A percentile compares a stretch with the other conserved stretches of the same genome.
phyloP scores from a whole-genome alignment of 2,888 invertebrate genomes.

The Zaprionus lineosus region DNA sequence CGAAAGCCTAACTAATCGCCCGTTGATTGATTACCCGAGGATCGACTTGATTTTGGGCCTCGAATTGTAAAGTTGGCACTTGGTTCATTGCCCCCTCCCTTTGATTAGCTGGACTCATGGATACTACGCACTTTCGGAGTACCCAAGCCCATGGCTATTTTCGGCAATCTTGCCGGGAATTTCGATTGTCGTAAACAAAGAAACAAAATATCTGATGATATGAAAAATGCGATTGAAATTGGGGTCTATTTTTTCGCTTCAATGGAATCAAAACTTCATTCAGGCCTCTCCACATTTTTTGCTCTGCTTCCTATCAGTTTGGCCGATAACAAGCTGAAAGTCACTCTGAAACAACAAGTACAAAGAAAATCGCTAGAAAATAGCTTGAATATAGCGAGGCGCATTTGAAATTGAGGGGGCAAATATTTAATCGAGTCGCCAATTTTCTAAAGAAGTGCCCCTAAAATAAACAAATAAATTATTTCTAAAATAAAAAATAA shows the following conservation, averaged over 20 bases:
- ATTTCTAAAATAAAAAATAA: background rate
- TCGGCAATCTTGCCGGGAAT: too few species aligned
- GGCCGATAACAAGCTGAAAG: conserved; percentile 51
- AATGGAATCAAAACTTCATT: conserved; percentile 51
- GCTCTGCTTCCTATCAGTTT: conserved; percentile 68
- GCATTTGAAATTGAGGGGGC: conserved; percentile 5
- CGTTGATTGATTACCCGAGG: too few species aligned
- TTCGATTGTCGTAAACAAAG: conserved; percentile 26
- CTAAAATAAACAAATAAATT: background rate
- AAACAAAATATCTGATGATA: too few species aligned
- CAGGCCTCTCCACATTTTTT: conserved; percentile 45
- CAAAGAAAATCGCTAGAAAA: conserved; percentile 13
- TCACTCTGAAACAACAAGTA: conserved; percentile 36
- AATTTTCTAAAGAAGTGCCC: too few species aligned
- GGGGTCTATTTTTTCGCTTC: conserved; percentile 28
- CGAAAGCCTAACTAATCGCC: too few species aligned
- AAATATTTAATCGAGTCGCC: background rate
- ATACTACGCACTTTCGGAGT: too few species aligned
- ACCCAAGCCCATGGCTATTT: too few species aligned
- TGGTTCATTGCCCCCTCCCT: too few species aligned
- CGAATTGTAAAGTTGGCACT: too few species aligned
- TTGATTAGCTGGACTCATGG: too few species aligned
- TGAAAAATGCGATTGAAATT: background rate
- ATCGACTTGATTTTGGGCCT: too few species aligned
- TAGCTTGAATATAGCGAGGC: too few species aligned